Evolutionary conservation across 2,888 invertebrate genomes (phyloP).

Genomic region (Diaperis boleti): DNA sequence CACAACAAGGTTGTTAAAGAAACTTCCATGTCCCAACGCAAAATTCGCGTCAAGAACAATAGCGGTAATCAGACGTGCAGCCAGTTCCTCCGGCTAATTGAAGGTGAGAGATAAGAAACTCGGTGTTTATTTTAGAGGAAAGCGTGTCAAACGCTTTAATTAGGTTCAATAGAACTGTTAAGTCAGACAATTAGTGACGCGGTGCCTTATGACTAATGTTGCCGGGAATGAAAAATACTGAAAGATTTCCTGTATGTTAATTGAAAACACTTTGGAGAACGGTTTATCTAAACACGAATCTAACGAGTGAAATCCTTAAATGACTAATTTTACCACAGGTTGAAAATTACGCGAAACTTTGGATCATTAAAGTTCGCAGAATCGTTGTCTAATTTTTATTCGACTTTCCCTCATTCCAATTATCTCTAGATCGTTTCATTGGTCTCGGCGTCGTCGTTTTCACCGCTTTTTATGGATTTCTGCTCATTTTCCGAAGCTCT

Average conservation of each 20-base stretch:
- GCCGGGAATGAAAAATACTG: not conserved
- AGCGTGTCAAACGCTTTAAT: conserved; percentile 39
- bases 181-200: conserved; percentile 32
- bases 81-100: conserved; percentile 2
- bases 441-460: not conserved
- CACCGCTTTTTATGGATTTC: not conserved
- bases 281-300: conserved; percentile 8
- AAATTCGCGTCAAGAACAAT: conserved; percentile 6
- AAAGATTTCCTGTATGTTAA: conserved; percentile 20
- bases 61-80: conserved; percentile 1
- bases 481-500: not conserved
- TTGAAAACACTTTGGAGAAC: conserved; percentile 11
- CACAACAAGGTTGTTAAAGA: not conserved
- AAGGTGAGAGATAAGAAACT: conserved; percentile 33
- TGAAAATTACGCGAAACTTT: not conserved
- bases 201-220: conserved; percentile 5
- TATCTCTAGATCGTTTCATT: not conserved
- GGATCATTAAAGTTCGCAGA: not conserved
- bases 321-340: conserved; percentile 9
- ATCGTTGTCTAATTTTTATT: not conserved
- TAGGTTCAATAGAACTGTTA: conserved; percentile 33
- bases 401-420: not conserved
- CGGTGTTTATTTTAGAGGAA: conserved; percentile 39
- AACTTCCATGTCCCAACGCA: not conserved
- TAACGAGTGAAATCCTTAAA: conserved; percentile 14